These are phyloP conservation scores for Mycalesis mineus DNA, from an alignment of 2,888 invertebrate genomes.

Conservation along the genomic window DNA sequence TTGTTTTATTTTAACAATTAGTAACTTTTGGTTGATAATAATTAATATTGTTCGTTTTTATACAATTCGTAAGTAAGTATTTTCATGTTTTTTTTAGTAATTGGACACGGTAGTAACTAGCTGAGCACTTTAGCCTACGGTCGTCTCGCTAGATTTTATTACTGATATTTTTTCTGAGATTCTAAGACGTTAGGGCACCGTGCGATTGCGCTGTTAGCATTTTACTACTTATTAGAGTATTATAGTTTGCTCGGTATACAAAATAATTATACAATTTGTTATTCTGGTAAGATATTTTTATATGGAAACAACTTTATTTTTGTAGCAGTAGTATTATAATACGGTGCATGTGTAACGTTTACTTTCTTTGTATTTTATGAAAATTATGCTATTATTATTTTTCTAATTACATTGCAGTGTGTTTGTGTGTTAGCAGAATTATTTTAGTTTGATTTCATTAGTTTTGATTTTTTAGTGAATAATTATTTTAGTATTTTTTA, in stretches of 20 bases:
- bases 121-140: conserved; percentile 68
- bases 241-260: conserved; percentile 68
- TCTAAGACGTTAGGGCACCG: conserved; percentile 50
- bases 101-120: conserved; percentile 73
- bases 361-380: conserved; percentile 61
- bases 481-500: conserved; percentile 53
- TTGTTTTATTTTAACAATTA: conserved; percentile 62
- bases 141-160: conserved; percentile 69
- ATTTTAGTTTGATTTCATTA: conserved; percentile 74
- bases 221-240: conserved; percentile 65
- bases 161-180: conserved; percentile 60
- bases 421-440: conserved; percentile 77
- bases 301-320: conserved; percentile 72
- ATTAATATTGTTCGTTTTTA: conserved; percentile 66
- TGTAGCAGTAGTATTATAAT: conserved; percentile 70
- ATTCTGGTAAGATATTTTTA: conserved; percentile 76
- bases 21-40: conserved; percentile 69
- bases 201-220: conserved; percentile 39
- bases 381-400: conserved; percentile 63
- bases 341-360: conserved; percentile 76
- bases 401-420: conserved; percentile 71
- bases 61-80: conserved; percentile 59
- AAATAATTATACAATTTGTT: conserved; percentile 74
- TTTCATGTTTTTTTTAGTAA: conserved; percentile 52
- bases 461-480: conserved; percentile 69